Percentiles rank a stretch among this genome's conserved stretches.
Evolutionary conservation across 2,113 vertebrate genomes (phyloP).

Genomic region (Pseudorhombus dupliciocellatus): DNA sequence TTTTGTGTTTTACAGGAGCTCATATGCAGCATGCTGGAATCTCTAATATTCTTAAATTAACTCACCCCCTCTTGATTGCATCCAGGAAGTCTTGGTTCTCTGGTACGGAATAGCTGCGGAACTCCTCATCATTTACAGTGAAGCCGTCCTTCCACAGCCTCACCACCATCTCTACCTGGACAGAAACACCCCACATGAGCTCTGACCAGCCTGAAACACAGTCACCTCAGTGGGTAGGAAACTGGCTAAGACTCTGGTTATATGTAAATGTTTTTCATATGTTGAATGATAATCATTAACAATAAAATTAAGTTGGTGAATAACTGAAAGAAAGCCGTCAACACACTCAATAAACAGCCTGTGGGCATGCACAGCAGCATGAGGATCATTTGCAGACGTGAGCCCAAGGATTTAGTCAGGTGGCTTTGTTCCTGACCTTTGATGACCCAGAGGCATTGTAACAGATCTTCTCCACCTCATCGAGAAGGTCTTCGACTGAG

Average conservation of each 20-base stretch:
- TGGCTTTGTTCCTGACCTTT: conserved; percentile 68
- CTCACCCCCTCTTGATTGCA: conserved; percentile 91
- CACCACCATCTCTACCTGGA: conserved; percentile 91
- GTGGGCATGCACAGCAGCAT: not conserved
- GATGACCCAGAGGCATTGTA: conserved; percentile 74
- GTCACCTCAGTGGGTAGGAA: too few species aligned
- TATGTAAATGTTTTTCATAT: not conserved
- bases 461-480: conserved; percentile 84
- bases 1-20: too few species aligned
- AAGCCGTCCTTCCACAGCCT: conserved; percentile 97
- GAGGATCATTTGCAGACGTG: not conserved
- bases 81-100: conserved; percentile 93
- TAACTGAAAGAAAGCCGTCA: not conserved
- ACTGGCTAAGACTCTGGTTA: too few species aligned
- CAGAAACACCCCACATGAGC: not conserved
- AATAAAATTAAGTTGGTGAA: not conserved
- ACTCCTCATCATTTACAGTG: conserved; percentile 89
- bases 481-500: conserved; percentile 83
- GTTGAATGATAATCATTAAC: not conserved
- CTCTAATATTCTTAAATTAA: not conserved
- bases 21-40: too few species aligned
- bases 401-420: not conserved
- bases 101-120: conserved; percentile 86
- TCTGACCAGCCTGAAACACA: not conserved
- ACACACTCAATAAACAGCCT: too few species aligned